Conservation (phyloP, 2,797 vertebrate species). For the Eurystomus glaucurus region DNA sequence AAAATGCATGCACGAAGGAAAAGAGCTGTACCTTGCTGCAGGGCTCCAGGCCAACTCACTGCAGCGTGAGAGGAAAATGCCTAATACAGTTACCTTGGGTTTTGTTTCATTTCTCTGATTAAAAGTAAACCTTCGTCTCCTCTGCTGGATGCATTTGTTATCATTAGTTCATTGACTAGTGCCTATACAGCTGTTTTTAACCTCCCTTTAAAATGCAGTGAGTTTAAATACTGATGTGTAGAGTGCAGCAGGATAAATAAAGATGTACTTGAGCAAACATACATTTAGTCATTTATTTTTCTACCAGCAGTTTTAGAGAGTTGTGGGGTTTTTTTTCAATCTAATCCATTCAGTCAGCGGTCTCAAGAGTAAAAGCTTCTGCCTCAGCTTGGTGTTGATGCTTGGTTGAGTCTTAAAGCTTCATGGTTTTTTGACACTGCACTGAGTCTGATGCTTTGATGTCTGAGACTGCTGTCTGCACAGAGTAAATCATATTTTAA, state of each 20-base stretch:
- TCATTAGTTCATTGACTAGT: neutral
- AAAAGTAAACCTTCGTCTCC: neutral
- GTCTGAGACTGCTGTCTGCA: slow-evolving; percentile 69
- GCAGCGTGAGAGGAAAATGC: neutral
- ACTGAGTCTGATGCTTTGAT: slow-evolving; percentile 77
- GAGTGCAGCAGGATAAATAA: slow-evolving; percentile 60
- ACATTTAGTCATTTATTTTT: slow-evolving; percentile 65
- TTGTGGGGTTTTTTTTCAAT: neutral
- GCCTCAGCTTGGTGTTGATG: slow-evolving; percentile 72
- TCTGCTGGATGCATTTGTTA: neutral
- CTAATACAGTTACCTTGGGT: neutral
- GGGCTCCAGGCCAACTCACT: neutral
- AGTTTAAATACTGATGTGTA: slow-evolving; percentile 7
- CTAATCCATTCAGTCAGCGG: slow-evolving; percentile 68
- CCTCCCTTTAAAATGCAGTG: slow-evolving; percentile 4
- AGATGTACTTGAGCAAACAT: slow-evolving; percentile 49
- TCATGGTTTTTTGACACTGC: slow-evolving; percentile 76
- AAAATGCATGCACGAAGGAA: accelerated
- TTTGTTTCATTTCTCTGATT: neutral
- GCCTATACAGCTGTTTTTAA: neutral
- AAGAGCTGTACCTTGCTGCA: neutral
- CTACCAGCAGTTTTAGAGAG: slow-evolving; percentile 48
- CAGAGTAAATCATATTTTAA: slow-evolving; percentile 76
- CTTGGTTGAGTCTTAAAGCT: slow-evolving; percentile 75
- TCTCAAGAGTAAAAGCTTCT: slow-evolving; percentile 75